phyloP scores from a whole-genome alignment of 37 sponge, comb jelly and placozoan species.

The Eunapius fragilis region DNA sequence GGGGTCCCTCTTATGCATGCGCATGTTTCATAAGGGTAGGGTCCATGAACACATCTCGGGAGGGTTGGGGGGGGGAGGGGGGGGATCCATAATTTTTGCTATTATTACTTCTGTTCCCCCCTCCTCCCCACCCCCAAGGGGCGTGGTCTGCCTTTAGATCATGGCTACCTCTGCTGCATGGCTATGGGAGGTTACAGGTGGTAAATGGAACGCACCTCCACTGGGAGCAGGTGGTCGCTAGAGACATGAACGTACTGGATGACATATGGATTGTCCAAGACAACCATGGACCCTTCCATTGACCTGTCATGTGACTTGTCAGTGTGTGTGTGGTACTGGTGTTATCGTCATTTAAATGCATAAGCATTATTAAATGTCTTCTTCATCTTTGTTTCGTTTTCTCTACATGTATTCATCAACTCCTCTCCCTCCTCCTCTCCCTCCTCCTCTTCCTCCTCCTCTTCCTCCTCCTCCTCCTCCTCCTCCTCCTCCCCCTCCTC shows the following conservation, averaged over 20 bases:
- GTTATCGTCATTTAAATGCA: background rate
- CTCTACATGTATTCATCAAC: background rate
- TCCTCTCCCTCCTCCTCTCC: background rate
- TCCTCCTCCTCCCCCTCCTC: too few species aligned
- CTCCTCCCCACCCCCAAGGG: background rate
- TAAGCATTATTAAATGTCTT: too few species aligned
- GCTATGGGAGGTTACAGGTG: conserved; percentile 42
- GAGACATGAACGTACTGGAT: background rate
- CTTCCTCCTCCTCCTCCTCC: too few species aligned
- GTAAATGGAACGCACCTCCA: conserved; percentile 36
- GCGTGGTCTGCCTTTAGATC: conserved; percentile 45
- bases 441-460: background rate
- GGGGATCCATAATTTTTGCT: background rate
- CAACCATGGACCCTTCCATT: conserved; percentile 32
- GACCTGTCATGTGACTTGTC: conserved; percentile 4
- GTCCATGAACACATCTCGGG: too few species aligned
- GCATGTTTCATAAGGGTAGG: too few species aligned
- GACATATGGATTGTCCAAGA: conserved; percentile 30
- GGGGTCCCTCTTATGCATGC: too few species aligned
- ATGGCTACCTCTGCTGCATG: conserved; percentile 23
- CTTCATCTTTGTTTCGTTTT: background rate
- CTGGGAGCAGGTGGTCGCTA: conserved; percentile 42
- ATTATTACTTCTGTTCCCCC: background rate
- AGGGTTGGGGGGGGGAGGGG: too few species aligned
- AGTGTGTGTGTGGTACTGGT: background rate